Evolutionary conservation across 2,888 invertebrate species (phyloP), one percentile per base, ranked within the genome.

Genomic region (Papilio gigon): DNA sequence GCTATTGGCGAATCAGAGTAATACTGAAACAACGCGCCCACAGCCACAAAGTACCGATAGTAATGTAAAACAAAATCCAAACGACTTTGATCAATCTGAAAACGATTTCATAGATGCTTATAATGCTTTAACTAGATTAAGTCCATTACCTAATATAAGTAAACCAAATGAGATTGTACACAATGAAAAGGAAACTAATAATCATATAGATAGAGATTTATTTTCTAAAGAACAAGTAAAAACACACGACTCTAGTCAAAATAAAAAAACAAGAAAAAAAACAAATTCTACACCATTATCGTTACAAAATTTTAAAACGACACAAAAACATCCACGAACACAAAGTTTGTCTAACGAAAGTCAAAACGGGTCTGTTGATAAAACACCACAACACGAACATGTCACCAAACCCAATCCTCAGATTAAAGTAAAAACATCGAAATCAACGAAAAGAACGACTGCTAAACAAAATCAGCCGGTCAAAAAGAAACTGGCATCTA

Each of bases 51-150:
- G 50, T 68, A 59, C n/a, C n/a, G 59, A 53, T 12, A 60, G n/a
- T n/a, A 69, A 61, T 1, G 11, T 44, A 56, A 82, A 81, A 74
- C 72, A 76, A 59, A 78, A 81, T 70, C 72, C 80, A 25, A 64
- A 85, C 66, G 90, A 90, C 76, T 82, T 91, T 42, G 81, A 83
- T 53, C 89, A 89, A 76, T 87, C 88, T 3, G 92, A 92, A 82
- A 90, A 86, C 75, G 92, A 92, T 76, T 92, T 92, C 74, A 91
- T 92, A 59, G 86, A 89, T 73, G 92, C 92, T 27, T 92, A 92
- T 71, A 92, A 92, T 77, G 90, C 90, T 58, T 77, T 92, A 71
- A 87, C 92, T 30, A 80, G 87, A 70, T 79, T 83, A 56, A 90
- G 89, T 73, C 92, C 92, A 58, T 77, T 92, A 63, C 90, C 90